Conservation (phyloP, 2,113 vertebrate species). For the Melanotaenia duboulayi region DNA sequence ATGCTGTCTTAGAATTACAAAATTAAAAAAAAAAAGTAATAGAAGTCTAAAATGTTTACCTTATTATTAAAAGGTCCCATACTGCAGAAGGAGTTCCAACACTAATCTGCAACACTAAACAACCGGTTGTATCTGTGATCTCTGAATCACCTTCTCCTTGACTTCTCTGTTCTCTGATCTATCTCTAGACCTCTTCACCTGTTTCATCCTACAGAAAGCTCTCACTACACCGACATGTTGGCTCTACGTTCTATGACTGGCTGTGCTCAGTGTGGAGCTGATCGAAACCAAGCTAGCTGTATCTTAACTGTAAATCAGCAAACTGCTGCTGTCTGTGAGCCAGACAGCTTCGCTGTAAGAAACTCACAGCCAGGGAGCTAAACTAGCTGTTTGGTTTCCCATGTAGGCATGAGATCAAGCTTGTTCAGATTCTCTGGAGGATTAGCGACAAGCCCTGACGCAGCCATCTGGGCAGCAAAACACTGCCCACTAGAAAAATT, state of each 20-base stretch:
- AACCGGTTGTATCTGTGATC: constrained; percentile 37
- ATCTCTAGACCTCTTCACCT: constrained; percentile 2
- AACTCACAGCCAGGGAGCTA: constrained; percentile 6
- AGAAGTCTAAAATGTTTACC: constrained; percentile 50
- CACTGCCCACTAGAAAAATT: constrained; percentile 32
- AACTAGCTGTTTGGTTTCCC: constrained; percentile 23
- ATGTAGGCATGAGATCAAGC: constrained; percentile 64
- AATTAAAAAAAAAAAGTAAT: neutral
- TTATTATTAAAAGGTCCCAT: constrained; percentile 49
- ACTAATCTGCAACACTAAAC: constrained; percentile 28
- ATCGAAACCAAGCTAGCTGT: neutral
- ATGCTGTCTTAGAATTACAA: neutral
- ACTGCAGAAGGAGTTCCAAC: constrained; percentile 46
- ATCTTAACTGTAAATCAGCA: constrained; percentile 16
- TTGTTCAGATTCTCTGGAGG: constrained; percentile 64
- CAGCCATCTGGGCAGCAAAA: constrained; percentile 69
- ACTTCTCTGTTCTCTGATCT: neutral
- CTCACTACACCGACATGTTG: neutral
- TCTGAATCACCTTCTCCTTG: neutral
- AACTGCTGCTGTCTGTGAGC: neutral
- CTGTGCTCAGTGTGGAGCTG: neutral
- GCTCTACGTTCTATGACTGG: neutral
- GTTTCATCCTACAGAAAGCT: constrained; percentile 6
- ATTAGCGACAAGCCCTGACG: constrained; percentile 64
- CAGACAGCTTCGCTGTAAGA: neutral